Base-by-base conservation (phyloP, 2,888 invertebrate genomes). In the Prosopocoilus inquinatus region DNA sequence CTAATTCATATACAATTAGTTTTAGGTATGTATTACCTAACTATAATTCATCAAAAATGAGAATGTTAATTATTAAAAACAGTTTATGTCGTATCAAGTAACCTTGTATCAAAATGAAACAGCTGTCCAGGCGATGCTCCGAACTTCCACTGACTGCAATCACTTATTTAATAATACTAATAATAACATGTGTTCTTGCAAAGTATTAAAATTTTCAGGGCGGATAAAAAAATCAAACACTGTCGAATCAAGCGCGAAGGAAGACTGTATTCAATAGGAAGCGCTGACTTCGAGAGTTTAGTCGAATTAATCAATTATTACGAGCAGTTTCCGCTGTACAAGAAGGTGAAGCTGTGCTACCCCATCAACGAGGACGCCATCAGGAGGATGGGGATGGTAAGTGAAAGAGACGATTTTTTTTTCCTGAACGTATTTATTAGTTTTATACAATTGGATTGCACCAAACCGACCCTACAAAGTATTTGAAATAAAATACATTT, bases 181-280 rank as follows among this genome's bases (percentile, higher is more conserved):
- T n/a, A n/a, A n/a, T n/a, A n/a, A n/a, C n/a, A n/a, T n/a, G n/a
- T n/a, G n/a, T 1, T 20, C 7, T 28, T 28, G 20, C 20, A 28
- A 28, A 28, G 7, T 28, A 28, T 28, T 28, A 7, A 28, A 28
- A 28, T 5, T 77, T 80, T 47, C 74, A 94, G 95, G 70, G 91
- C 92, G 2, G 94, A 94, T 67, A 91, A 89, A 50, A 92, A 94
- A 76, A 96, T 97, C 61, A 98, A 98, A 76, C 98, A 99, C 75
- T 99, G 97, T 75, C 86, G 96, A 47, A 92, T 99, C 59, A 92
- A 93, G 76, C 84, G 91, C 47, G 96, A 97, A 71, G 96, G 96
- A 0, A 84, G 96, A 0, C 77, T 96, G 9, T 97, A 92, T 76
- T 89, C 90, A 0, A 93, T 96, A 59, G 95, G 97, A 33, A 89